Evolutionary conservation across 2,113 vertebrate species (phyloP).

Genomic region (Ameiurus melas): DNA sequence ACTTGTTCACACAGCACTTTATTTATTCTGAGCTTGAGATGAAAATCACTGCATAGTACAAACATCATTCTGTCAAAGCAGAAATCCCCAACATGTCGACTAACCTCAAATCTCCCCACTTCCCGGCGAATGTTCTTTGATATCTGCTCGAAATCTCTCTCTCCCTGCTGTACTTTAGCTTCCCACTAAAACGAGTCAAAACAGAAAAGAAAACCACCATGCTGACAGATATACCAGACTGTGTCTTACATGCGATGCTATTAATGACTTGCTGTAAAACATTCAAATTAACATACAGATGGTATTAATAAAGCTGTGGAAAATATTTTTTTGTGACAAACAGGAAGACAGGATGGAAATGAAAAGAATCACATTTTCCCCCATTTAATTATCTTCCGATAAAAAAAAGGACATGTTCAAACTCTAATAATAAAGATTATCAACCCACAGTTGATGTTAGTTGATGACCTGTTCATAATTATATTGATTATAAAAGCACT

Average conservation of each 20-base stretch:
- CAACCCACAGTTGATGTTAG: not conserved
- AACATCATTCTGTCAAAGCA: slow-evolving; percentile 9
- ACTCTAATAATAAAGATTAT: not conserved
- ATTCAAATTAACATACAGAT: not conserved
- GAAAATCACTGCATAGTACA: not conserved
- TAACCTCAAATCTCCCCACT: slow-evolving; percentile 93
- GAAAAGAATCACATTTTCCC: slow-evolving; percentile 18
- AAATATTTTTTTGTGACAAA: not conserved
- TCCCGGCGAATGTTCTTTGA: slow-evolving; percentile 97
- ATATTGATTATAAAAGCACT: not conserved
- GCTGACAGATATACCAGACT: slow-evolving; percentile 33
- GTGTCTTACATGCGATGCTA: not conserved
- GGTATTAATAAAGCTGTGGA: not conserved
- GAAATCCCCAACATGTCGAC: slow-evolving; percentile 51
- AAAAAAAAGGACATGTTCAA: not conserved
- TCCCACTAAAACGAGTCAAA: slow-evolving; percentile 84
- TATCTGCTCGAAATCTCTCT: slow-evolving; percentile 97
- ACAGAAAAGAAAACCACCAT: slow-evolving; percentile 31
- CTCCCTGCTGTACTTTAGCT: slow-evolving; percentile 93
- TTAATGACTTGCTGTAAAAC: not conserved
- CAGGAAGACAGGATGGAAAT: slow-evolving; percentile 7
- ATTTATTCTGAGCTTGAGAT: not conserved
- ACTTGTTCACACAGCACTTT: not conserved
- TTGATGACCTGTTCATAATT: not conserved
- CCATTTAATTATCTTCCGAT: not conserved